Percentiles rank a stretch among this genome's conserved stretches.
phyloP scores from a whole-genome alignment of 2,888 invertebrate genomes.

The Imbricaverruca yamaguchii region DNA sequence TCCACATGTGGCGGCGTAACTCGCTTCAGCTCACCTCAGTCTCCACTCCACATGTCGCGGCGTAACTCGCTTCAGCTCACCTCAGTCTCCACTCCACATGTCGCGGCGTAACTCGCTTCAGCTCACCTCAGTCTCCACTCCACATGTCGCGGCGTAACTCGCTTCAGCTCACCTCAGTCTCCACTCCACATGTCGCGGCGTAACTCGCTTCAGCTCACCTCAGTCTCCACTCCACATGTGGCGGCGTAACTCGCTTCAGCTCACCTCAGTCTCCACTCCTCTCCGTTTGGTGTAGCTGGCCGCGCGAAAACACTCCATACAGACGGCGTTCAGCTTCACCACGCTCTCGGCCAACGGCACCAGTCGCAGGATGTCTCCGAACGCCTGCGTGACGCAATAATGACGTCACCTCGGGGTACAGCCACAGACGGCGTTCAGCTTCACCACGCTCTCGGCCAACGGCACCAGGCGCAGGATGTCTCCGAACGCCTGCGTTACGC shows the following conservation, averaged over 20 bases:
- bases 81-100: background rate
- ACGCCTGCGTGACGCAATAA: slow-evolving; percentile 32
- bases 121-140: background rate
- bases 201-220: too few species aligned
- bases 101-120: too few species aligned
- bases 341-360: slow-evolving; percentile 50
- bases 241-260: background rate
- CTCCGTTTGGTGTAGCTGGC: slow-evolving; percentile 49
- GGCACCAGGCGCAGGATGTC: slow-evolving; percentile 48
- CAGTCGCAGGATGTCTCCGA: slow-evolving; percentile 45
- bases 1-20: too few species aligned
- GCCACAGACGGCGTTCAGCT: slow-evolving; percentile 49
- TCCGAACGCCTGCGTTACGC: slow-evolving; percentile 37
- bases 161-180: too few species aligned
- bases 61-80: too few species aligned
- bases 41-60: background rate
- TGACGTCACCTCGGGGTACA: too few species aligned
- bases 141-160: too few species aligned
- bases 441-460: slow-evolving; percentile 48
- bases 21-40: background rate
- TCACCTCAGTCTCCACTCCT: slow-evolving; percentile 44
- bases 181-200: background rate
- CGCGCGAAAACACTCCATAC: slow-evolving; percentile 48
- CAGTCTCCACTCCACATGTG: background rate
- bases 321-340: slow-evolving; percentile 44